phyloP scores from a whole-genome alignment of 92 coral and sea anemone genomes.

The Zoanthus gigantus region DNA sequence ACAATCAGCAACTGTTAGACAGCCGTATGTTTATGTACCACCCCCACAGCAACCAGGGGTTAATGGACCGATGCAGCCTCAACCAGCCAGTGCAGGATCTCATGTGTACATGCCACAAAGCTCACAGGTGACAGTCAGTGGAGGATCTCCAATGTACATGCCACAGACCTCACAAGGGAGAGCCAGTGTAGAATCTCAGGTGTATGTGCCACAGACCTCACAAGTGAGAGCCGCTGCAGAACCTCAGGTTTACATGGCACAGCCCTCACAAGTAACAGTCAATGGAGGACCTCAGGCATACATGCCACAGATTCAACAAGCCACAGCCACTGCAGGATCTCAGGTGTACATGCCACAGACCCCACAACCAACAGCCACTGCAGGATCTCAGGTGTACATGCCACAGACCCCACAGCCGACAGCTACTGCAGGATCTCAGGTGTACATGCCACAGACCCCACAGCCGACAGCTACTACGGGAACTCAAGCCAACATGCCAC shows the following conservation, averaged over 20 bases:
- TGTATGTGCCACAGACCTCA: constrained; percentile 23
- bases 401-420: constrained; percentile 22
- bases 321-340: constrained; percentile 28
- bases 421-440: constrained; percentile 9
- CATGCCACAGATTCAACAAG: constrained; percentile 46
- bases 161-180: constrained; percentile 6
- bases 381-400: constrained; percentile 19
- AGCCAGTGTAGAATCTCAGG: constrained; percentile 10
- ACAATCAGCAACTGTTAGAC: constrained; percentile 36
- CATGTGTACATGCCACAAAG: constrained; percentile 36
- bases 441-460: constrained; percentile 22
- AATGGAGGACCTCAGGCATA: background rate
- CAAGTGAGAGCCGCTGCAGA: background rate
- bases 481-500: constrained; percentile 21
- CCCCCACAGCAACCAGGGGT: constrained; percentile 49
- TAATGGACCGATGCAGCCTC: constrained; percentile 41
- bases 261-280: background rate
- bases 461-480: background rate
- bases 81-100: constrained; percentile 30
- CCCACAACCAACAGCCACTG: background rate
- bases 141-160: constrained; percentile 13
- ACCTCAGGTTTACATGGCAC: constrained; percentile 23
- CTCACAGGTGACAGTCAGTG: background rate
- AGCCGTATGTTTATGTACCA: constrained; percentile 13
- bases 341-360: constrained; percentile 38